Percentiles rank a stretch among this genome's conserved stretches.
Conservation (phyloP, 2,113 vertebrate genomes). For the Microcebus lehilahytsara region DNA sequence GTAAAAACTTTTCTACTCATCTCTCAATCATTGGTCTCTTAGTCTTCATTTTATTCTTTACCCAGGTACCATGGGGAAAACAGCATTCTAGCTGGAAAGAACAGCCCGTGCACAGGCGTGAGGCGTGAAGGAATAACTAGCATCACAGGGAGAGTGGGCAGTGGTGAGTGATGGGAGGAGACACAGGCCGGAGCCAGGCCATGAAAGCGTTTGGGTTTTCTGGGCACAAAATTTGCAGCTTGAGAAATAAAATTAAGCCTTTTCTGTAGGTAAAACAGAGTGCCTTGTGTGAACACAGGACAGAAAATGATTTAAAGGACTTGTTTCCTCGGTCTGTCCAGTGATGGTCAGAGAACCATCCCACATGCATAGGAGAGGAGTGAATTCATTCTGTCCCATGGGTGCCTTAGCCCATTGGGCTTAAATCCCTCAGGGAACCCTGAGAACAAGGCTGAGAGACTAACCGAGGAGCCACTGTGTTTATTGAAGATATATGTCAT, state of each 20-base stretch:
- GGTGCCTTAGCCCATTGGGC: background rate
- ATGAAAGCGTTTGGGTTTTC: background rate
- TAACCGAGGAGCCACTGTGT: background rate
- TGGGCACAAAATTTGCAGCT: background rate
- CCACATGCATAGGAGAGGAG: background rate
- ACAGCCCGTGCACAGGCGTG: background rate
- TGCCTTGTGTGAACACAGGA: background rate
- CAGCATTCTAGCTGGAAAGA: background rate
- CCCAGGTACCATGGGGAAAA: background rate
- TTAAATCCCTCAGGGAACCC: background rate
- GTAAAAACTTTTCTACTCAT: background rate
- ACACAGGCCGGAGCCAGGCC: background rate
- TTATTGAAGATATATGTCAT: background rate
- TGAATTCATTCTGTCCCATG: background rate
- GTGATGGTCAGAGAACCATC: background rate
- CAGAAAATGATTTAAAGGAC: background rate
- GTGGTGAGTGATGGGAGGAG: background rate
- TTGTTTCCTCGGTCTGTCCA: background rate
- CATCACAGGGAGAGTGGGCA: background rate
- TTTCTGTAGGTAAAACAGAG: background rate
- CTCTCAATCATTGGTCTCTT: background rate
- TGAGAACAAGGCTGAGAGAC: background rate
- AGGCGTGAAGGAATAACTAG: background rate
- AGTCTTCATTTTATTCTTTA: background rate
- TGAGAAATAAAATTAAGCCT: background rate